Base-by-base conservation (phyloP, 2,888 invertebrate species). In the Platerodrilus igneus region DNA sequence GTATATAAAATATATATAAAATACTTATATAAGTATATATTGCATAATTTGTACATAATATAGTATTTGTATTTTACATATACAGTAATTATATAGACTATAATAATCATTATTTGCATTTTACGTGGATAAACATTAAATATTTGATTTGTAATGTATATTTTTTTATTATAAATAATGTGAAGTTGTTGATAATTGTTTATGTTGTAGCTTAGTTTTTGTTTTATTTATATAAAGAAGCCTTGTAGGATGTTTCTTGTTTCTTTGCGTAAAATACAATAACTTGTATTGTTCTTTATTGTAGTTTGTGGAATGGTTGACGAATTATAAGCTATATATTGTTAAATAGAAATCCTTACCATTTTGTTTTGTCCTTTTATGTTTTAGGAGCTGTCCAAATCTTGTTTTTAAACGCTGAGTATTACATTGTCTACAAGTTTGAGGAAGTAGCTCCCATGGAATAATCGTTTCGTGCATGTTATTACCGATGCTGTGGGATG, bases 291-390 rank as follows among this genome's bases (percentile, higher is more conserved):
- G 66, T 68, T 69, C 68, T 69, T 69, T 68, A 67, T 67, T 69
- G 68, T 69, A 69, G 69, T 68, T 68, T 69, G 69, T 70, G 70
- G 70, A 70, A 68, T 67, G 70, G 70, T 70, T 69, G 68, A 69
- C 68, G 67, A 69, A 60, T 69, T 66, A 68, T 68, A 68, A 69
- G 68, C 68, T 70, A 69, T 68, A 69, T 68, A 70, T 70, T 70
- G 70, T 70, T 70, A 69, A 68, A 69, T 70, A 70, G 69, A 69
- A 69, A 69, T 69, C 69, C 70, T 68, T 69, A 69, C 69, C 68
- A 70, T 68, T 69, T 66, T n/a, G n/a, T n/a, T n/a, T n/a, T n/a
- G n/a, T n/a, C n/a, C n/a, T n/a, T n/a, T n/a, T n/a, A n/a, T n/a
- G n/a, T n/a, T n/a, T n/a, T n/a, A n/a, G n/a, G n/a, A n/a, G n/a